A percentile compares a stretch with the other conserved stretches of the same genome.
phyloP scores from a whole-genome alignment of 2,113 vertebrate species.

The Myotis davidii region DNA sequence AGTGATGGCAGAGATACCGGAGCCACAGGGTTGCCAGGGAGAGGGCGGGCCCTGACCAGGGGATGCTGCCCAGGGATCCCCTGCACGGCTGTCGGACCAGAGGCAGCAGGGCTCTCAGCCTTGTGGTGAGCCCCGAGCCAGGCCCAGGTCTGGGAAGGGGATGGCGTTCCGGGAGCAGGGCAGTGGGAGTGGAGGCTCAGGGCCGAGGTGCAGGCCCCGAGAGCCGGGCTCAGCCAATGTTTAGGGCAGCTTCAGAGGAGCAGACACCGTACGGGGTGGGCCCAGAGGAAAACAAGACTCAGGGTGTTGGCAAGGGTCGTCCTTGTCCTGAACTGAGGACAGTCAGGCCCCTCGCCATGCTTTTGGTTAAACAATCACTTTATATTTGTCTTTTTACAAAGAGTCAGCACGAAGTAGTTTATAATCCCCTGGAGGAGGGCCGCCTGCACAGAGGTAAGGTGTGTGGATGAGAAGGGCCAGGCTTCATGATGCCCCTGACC shows the following conservation, averaged over 20 bases:
- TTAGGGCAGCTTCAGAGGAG: too few relatives aligned
- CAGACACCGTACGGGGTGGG: accelerated
- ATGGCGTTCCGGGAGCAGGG: neutral
- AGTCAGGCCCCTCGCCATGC: neutral
- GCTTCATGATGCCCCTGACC: accelerated
- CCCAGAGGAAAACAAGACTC: neutral
- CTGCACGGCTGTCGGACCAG: accelerated
- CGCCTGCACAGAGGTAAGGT: accelerated
- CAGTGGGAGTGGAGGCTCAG: too few relatives aligned
- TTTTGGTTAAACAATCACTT: neutral
- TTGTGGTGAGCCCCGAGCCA: neutral
- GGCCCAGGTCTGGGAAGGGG: neutral
- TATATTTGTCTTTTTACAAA: neutral
- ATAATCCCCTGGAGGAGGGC: neutral
- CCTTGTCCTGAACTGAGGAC: neutral
- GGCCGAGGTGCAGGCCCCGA: neutral
- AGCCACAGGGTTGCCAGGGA: neutral
- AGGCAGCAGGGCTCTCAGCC: neutral
- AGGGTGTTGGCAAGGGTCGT: neutral
- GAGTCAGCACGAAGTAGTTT: neutral
- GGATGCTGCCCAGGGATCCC: too few relatives aligned
- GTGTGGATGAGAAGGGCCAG: neutral
- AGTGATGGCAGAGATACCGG: neutral
- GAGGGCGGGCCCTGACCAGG: neutral
- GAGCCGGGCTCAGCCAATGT: neutral